Evolutionary conservation across 2,888 invertebrate species (phyloP).

Genomic region (Tipula lateralis): DNA sequence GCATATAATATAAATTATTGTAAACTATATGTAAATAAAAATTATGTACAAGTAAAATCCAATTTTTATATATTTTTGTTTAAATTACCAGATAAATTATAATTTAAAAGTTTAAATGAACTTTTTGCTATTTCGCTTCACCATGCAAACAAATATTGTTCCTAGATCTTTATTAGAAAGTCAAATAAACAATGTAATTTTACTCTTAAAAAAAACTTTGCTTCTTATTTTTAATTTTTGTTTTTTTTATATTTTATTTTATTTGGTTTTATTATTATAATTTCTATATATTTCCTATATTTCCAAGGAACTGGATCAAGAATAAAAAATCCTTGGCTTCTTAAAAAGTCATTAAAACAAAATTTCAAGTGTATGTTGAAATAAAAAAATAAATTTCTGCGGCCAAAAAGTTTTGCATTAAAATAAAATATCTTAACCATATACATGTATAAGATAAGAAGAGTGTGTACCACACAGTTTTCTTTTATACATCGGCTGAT

Average conservation of each 20-base stretch:
- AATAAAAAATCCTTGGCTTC: background rate
- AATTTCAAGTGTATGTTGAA: constrained; percentile 1
- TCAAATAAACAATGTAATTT: constrained; percentile 15
- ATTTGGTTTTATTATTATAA: background rate
- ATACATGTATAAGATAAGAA: too few species aligned
- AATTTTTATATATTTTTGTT: background rate
- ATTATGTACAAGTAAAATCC: background rate
- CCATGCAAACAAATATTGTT: background rate
- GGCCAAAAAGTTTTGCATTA: background rate
- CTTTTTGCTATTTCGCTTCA: background rate
- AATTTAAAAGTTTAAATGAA: constrained; percentile 24
- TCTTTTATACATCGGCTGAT: background rate
- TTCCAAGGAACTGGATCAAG: background rate
- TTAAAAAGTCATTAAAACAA: constrained; percentile 11
- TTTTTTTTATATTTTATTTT: background rate
- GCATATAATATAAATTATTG: background rate
- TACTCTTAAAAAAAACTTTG: background rate
- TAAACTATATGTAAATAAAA: background rate
- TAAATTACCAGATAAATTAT: constrained; percentile 1
- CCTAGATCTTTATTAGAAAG: background rate
- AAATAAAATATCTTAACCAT: background rate
- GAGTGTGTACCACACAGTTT: background rate
- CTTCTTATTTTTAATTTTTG: constrained; percentile 13
- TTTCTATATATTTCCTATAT: background rate
- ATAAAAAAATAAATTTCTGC: background rate